Evolutionary conservation across 1,140 invertebrate genomes (phyloP).

Genomic region (Caligus rogercresseyi): DNA sequence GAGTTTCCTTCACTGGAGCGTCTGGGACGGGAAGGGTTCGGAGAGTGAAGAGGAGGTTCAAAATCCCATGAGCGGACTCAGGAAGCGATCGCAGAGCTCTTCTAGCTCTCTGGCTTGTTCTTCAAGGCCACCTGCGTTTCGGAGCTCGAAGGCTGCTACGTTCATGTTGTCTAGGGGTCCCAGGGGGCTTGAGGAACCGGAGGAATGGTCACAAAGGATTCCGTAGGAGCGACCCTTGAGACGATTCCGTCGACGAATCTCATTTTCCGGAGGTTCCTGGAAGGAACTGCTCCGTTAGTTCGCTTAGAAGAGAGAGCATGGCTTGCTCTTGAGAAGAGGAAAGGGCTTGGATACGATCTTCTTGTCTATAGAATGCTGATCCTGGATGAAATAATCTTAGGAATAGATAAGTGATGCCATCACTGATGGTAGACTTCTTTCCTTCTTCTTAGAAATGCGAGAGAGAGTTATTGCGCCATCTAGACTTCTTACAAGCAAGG

Average conservation of each 20-base stretch:
- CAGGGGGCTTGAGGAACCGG: not conserved
- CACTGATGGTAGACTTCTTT: no score
- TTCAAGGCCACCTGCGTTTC: not conserved
- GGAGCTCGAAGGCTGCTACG: not conserved
- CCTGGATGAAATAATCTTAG: no score
- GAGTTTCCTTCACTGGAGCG: no score
- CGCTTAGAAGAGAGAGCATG: not conserved
- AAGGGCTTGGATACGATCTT: no score
- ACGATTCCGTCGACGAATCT: not conserved
- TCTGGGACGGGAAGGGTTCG: not conserved
- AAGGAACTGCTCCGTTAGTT: not conserved
- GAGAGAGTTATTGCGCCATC: no score
- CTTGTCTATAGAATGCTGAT: no score
- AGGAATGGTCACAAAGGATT: not conserved
- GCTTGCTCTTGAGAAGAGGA: no score
- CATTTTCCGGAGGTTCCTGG: not conserved
- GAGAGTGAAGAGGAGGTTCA: not conserved
- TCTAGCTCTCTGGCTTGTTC: not conserved
- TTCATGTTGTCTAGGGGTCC: not conserved
- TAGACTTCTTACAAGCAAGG: no score
- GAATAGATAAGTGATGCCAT: no score
- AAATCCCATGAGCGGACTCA: not conserved
- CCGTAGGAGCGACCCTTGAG: not conserved
- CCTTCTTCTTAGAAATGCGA: no score
- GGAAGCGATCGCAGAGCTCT: not conserved